Evolutionary conservation across 2,113 vertebrate genomes (phyloP).

Genomic region (Peromyscus polionotus): DNA sequence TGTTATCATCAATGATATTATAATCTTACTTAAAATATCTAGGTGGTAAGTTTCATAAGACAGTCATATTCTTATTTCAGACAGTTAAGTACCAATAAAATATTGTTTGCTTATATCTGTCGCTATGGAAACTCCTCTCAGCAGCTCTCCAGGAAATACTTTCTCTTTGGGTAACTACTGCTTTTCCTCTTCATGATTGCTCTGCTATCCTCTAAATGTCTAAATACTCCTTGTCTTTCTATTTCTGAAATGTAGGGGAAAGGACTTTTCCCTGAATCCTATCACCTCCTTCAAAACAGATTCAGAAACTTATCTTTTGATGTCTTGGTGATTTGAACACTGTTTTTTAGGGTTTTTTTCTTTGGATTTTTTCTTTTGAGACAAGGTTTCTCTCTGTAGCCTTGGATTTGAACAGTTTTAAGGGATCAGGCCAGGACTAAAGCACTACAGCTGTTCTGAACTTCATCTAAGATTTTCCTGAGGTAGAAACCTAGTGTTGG

Average conservation of each 20-base stretch:
- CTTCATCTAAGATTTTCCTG: not conserved
- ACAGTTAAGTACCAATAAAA: not conserved
- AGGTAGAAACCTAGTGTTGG: not conserved
- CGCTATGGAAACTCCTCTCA: not conserved
- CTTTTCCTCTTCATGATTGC: not conserved
- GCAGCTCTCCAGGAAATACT: not conserved
- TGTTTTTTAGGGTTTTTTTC: too few relatives aligned
- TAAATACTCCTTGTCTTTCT: not conserved
- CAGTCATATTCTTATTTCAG: not conserved
- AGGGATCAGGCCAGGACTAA: not conserved
- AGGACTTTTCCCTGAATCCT: not conserved
- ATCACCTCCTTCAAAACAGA: not conserved
- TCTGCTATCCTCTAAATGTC: not conserved
- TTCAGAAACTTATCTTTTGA: not conserved
- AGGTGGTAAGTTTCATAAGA: not conserved
- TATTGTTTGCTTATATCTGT: not conserved
- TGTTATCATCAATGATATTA: not conserved
- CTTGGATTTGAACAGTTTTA: not conserved
- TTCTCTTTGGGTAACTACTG: not conserved
- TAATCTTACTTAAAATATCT: not conserved
- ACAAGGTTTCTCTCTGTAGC: too few relatives aligned
- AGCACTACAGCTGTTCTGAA: not conserved
- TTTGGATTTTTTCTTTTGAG: too few relatives aligned
- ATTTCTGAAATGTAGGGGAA: not conserved
- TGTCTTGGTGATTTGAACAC: not conserved